Conservation (phyloP, 2,888 invertebrate genomes). For the Zeuzera pyrina region DNA sequence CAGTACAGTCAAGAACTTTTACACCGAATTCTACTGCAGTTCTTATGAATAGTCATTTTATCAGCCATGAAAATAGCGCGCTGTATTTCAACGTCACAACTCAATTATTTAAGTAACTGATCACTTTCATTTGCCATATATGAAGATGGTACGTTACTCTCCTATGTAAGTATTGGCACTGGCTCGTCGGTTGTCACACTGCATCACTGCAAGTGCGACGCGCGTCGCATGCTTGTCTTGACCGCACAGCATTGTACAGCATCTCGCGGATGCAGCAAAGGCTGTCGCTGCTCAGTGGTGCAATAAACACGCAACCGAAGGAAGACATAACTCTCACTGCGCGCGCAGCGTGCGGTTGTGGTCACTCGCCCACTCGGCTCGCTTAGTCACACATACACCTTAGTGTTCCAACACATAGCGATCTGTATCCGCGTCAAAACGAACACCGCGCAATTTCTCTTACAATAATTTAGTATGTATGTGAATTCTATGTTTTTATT, state of each 20-base stretch:
- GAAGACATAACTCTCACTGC: conserved; percentile 63
- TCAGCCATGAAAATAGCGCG: too few relatives aligned
- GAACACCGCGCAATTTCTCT: conserved; percentile 54
- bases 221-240: conserved; percentile 29
- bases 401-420: conserved; percentile 26
- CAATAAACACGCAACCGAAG: conserved; percentile 25
- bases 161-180: too few relatives aligned
- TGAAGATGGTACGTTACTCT: too few relatives aligned
- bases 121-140: too few relatives aligned
- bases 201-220: conserved; percentile 11
- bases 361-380: conserved; percentile 44
- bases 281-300: conserved; percentile 18
- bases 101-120: too few relatives aligned
- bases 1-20: too few relatives aligned
- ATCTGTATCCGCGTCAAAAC: conserved; percentile 46
- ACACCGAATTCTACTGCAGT: too few relatives aligned
- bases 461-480: conserved; percentile 61
- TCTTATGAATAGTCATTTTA: too few relatives aligned
- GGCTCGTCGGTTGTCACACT: too few relatives aligned
- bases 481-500: conserved; percentile 60
- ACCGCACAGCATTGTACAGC: conserved; percentile 35
- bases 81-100: too few relatives aligned
- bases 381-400: conserved; percentile 24
- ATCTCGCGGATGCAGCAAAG: conserved; percentile 42
- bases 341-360: conserved; percentile 65